Evolutionary conservation across 2,888 invertebrate species (phyloP).

Genomic region (Melipona bicolor): DNA sequence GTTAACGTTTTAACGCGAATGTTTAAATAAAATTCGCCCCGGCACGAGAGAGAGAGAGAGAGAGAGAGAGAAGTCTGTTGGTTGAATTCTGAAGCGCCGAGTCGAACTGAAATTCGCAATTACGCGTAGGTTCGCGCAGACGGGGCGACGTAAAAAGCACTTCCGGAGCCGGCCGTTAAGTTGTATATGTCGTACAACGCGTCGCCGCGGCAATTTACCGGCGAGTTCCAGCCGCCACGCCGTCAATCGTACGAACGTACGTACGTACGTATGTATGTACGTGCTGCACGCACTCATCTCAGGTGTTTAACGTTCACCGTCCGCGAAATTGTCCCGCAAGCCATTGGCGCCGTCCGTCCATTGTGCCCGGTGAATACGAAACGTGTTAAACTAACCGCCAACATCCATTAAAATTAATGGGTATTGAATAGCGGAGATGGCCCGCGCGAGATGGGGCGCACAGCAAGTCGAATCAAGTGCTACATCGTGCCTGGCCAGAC

Average conservation of each 20-base stretch:
- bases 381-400: conserved; percentile 77
- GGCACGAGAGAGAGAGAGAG: conserved; percentile 5
- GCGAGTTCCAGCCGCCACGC: not conserved
- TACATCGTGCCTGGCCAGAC: conserved; percentile 49
- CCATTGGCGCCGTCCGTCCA: conserved; percentile 42
- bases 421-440: conserved; percentile 77
- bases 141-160: conserved; percentile 38
- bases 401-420: conserved; percentile 81
- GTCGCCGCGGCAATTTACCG: conserved; percentile 18
- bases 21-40: conserved; percentile 33
- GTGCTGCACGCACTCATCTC: conserved; percentile 46
- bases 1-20: not conserved
- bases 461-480: conserved; percentile 66
- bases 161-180: conserved; percentile 19
- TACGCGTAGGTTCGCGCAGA: conserved; percentile 30
- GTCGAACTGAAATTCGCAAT: conserved; percentile 49
- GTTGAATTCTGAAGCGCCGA: conserved; percentile 30
- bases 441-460: conserved; percentile 57
- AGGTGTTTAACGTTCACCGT: conserved; percentile 67
- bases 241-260: conserved; percentile 13
- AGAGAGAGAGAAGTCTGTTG: conserved; percentile 4
- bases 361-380: conserved; percentile 70
- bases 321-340: conserved; percentile 69
- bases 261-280: conserved; percentile 5
- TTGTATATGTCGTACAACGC: conserved; percentile 2